These are phyloP conservation scores for Cyprinodon brontotheroides DNA, from an alignment of 2,113 vertebrate species.

Conservation along the genomic window DNA sequence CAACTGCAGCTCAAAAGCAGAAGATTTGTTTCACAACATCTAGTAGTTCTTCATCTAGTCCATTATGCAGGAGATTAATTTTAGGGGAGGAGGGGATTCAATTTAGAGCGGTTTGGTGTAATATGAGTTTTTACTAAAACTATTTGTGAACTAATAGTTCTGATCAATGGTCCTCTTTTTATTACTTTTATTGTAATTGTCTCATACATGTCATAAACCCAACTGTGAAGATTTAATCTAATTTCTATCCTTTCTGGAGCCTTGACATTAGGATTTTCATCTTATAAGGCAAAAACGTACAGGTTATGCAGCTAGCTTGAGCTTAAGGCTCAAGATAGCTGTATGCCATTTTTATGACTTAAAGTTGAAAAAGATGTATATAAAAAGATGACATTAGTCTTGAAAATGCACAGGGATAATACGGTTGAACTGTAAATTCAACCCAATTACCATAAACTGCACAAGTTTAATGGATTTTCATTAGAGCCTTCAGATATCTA, in stretches of 20 bases:
- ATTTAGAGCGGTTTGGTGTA: background rate
- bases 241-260: background rate
- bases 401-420: too few relatives aligned
- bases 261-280: background rate
- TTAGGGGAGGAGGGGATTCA: background rate
- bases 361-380: too few relatives aligned
- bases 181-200: background rate
- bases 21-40: background rate
- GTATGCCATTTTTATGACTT: too few relatives aligned
- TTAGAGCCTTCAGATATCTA: background rate
- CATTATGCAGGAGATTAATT: slow-evolving; percentile 2
- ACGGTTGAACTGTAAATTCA: too few relatives aligned
- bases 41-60: background rate
- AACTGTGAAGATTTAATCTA: background rate
- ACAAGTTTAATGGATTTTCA: slow-evolving; percentile 2
- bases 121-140: too few relatives aligned
- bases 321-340: too few relatives aligned
- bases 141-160: too few relatives aligned
- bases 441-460: background rate
- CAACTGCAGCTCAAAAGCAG: slow-evolving; percentile 18
- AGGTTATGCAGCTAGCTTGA: too few relatives aligned
- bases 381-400: too few relatives aligned
- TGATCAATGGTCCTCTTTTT: background rate
- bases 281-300: too few relatives aligned
- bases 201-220: background rate